Evolutionary conservation across 1,140 invertebrate genomes (phyloP), one percentile per base, ranked within the genome.

Genomic region (Drosophila malerkotliana): DNA sequence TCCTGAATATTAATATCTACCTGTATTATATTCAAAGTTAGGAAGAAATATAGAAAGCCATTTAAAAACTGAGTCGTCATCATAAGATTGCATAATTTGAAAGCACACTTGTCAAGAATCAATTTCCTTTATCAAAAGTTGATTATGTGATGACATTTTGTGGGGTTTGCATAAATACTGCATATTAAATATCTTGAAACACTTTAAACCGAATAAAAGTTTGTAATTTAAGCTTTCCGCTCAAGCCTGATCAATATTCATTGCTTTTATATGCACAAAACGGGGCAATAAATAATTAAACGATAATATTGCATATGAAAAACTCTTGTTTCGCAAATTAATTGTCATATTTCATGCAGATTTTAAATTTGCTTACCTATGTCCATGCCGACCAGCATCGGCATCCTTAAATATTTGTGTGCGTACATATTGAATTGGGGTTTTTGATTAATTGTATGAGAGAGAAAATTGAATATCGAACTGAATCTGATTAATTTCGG

Each of bases 291-390:
- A 72, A 73, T 74, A 72, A 74, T 63, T 72, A 72, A 73, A 72
- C 69, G 71, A 73, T 55, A 72, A 63, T 72, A 73, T 52, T 63
- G 39, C 30, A 28, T 32, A 32, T 57, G 18, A 58, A 49, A 39
- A 44, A 49, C 51, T 72, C 52, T 61, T 71, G 34, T 72, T 72
- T 54, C 59, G 51, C 68, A 72, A 73, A 63, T 73, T 73, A 73
- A 72, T 72, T 73, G 68, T 56, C 68, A 72, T 72, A 73, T 62
- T 73, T 73, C 58, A 73, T 26, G 71, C 66, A 72, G 71, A 74
- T 74, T 74, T 74, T 72, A 55, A 74, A 74, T 56, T 73, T 55
- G 57, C 47, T 48, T 34, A 49, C 63, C 63, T 59, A 53, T 18
- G 39, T 2, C 4, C 24, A 53, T 24, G 18, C 37, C 45, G 26